phyloP scores from a whole-genome alignment of 23 tunicate genomes.

The Diplosoma virens region DNA sequence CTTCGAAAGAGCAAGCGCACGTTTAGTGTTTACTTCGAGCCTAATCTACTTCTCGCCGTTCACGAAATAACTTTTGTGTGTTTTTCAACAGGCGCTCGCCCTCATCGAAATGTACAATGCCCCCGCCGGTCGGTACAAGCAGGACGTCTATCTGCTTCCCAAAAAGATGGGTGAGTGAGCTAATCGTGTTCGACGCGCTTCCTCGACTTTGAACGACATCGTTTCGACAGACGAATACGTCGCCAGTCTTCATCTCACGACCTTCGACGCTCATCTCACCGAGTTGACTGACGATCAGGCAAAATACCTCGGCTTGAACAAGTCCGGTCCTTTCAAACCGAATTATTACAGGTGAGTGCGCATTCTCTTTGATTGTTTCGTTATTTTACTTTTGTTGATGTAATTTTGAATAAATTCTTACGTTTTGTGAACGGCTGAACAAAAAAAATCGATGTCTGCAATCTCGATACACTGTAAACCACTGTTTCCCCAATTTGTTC shows the following conservation, averaged over 20 bases:
- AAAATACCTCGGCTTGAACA: slow-evolving; percentile 94
- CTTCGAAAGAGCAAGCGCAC: too few species aligned
- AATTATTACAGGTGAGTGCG: slow-evolving; percentile 99
- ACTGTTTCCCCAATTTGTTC: too few species aligned
- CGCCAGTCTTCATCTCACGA: slow-evolving; percentile 91
- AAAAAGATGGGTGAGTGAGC: slow-evolving; percentile 96
- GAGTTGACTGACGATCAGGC: slow-evolving; percentile 99
- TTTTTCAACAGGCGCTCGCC: slow-evolving; percentile 99
- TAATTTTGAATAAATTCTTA: too few species aligned
- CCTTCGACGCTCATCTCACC: slow-evolving; percentile 97
- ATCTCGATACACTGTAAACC: too few species aligned
- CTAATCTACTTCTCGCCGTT: too few species aligned
- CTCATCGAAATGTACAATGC: slow-evolving; percentile 97
- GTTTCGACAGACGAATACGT: slow-evolving; percentile 87
- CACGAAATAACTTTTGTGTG: too few species aligned
- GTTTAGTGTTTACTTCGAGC: too few species aligned
- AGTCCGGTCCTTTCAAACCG: slow-evolving; percentile 99
- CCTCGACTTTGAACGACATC: neutral
- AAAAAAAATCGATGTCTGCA: too few species aligned
- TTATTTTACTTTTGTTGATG: too few species aligned
- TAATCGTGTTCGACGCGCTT: neutral
- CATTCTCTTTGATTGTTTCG: neutral
- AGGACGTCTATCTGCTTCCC: slow-evolving; percentile 96
- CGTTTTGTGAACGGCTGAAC: too few species aligned
- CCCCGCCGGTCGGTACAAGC: slow-evolving; percentile 97